Evolutionary conservation across 2,888 invertebrate genomes (phyloP).

Genomic region (Strigamia crassipes): DNA sequence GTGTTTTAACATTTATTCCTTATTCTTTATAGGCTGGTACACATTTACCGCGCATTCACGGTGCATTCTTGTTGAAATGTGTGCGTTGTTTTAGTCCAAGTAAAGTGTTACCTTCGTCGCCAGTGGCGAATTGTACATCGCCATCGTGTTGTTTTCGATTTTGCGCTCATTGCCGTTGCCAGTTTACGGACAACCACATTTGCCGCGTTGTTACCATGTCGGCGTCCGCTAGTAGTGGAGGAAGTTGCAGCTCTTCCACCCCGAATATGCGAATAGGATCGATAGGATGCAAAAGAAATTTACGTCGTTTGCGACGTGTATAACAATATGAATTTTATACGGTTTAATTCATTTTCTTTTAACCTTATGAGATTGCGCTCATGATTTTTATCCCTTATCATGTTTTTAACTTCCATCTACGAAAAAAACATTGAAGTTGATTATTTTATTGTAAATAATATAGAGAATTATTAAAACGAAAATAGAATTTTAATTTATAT

Average conservation of each 20-base stretch:
- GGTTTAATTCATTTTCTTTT: too few species aligned
- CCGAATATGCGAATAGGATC: neutral
- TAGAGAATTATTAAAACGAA: neutral
- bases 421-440: neutral
- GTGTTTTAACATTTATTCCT: neutral
- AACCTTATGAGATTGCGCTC: neutral
- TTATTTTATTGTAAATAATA: neutral
- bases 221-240: neutral
- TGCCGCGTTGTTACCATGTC: neutral
- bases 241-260: neutral
- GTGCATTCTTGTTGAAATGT: neutral
- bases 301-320: neutral
- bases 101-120: neutral
- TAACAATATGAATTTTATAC: too few species aligned
- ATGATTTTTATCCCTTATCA: neutral
- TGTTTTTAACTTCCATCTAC: neutral
- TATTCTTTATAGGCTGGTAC: neutral
- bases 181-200: neutral
- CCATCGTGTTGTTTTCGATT: neutral
- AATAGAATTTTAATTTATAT: neutral
- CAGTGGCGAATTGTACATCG: neutral
- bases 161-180: neutral
- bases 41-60: slow-evolving; percentile 23
- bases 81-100: neutral
- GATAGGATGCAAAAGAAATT: neutral